A percentile compares a stretch with the other conserved stretches of the same genome.
Evolutionary conservation across 2,113 vertebrate species (phyloP).

Genomic region (Ammodytes marinus): DNA sequence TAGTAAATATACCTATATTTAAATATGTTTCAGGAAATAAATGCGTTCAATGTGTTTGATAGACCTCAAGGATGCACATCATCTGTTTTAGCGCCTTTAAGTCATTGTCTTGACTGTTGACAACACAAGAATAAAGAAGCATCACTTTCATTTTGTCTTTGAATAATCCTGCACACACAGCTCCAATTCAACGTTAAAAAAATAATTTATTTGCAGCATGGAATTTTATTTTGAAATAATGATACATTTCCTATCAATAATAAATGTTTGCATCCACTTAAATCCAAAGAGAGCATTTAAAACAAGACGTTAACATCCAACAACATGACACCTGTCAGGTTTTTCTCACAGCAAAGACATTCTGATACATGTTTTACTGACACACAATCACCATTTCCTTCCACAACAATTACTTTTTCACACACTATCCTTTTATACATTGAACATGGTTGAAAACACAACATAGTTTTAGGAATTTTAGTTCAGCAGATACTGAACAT

Average conservation of each 20-base stretch:
- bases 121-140: too few relatives aligned
- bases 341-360: slow-evolving; percentile 39
- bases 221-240: slow-evolving; percentile 51
- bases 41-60: too few relatives aligned
- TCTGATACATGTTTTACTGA: slow-evolving; percentile 33
- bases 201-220: slow-evolving; percentile 78
- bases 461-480: background rate
- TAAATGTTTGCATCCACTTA: slow-evolving; percentile 65
- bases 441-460: slow-evolving; percentile 46
- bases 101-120: background rate
- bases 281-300: slow-evolving; percentile 38
- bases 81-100: background rate
- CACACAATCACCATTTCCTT: slow-evolving; percentile 18
- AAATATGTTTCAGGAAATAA: too few relatives aligned
- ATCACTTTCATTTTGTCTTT: too few relatives aligned
- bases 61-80: background rate
- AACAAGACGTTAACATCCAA: slow-evolving; percentile 39
- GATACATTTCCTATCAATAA: slow-evolving; percentile 47
- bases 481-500: slow-evolving; percentile 26
- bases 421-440: slow-evolving; percentile 41
- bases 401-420: slow-evolving; percentile 27
- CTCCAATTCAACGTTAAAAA: slow-evolving; percentile 65
- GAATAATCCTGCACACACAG: slow-evolving; percentile 5
- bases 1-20: too few relatives aligned
- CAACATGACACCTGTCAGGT: slow-evolving; percentile 7